Conservation (phyloP, 2,888 invertebrate species). For the Omphaloscelis lunosa region DNA sequence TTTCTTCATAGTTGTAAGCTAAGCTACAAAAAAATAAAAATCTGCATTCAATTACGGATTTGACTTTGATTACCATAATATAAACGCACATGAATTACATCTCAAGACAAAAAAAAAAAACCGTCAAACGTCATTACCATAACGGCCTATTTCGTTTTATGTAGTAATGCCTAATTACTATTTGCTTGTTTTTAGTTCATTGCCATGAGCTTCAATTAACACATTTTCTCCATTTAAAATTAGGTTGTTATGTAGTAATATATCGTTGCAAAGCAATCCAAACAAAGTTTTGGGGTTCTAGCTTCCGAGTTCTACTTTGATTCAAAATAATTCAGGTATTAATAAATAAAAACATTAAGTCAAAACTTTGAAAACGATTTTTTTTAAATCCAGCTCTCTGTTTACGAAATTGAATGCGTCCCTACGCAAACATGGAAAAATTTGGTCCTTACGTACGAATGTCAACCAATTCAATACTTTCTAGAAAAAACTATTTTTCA, state of each 20-base stretch:
- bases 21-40: background rate
- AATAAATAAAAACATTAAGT: too few species aligned
- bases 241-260: background rate
- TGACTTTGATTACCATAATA: background rate
- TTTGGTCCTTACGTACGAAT: too few species aligned
- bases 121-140: background rate
- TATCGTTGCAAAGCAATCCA: too few species aligned
- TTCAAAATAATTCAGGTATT: too few species aligned
- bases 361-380: too few species aligned
- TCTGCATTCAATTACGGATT: background rate
- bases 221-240: conserved; percentile 44
- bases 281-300: too few species aligned
- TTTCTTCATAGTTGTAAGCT: background rate
- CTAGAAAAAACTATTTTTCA: background rate
- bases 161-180: conserved; percentile 13
- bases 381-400: too few species aligned
- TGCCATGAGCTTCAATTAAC: conserved; percentile 48
- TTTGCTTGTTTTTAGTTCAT: conserved; percentile 49
- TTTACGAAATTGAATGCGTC: too few species aligned
- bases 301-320: too few species aligned
- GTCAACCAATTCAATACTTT: background rate
- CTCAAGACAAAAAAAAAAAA: background rate
- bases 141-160: conserved; percentile 2
- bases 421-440: too few species aligned
- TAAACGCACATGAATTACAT: conserved; percentile 1